Conservation (phyloP, 2,113 vertebrate genomes). For the Zapus hudsonius region DNA sequence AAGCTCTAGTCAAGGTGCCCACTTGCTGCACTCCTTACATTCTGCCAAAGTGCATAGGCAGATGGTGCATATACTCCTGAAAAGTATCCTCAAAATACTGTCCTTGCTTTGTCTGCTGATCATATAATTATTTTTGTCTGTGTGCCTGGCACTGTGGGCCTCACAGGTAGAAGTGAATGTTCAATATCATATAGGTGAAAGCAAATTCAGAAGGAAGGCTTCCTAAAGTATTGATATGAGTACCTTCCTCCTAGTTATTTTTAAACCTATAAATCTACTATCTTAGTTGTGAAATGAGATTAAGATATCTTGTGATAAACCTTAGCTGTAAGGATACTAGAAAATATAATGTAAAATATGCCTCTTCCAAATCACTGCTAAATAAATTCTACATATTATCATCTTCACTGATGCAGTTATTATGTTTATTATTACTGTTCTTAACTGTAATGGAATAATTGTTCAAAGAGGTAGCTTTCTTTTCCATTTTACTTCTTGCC, state of each 20-base stretch:
- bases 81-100: too few species aligned
- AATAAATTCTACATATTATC: background rate
- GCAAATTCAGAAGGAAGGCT: background rate
- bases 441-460: background rate
- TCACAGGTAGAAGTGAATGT: too few species aligned
- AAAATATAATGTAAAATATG: background rate
- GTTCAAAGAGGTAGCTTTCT: background rate
- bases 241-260: background rate
- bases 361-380: background rate
- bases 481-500: background rate
- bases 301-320: background rate
- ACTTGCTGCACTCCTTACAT: background rate
- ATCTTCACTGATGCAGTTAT: background rate
- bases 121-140: background rate
- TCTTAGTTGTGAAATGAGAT: background rate
- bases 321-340: background rate
- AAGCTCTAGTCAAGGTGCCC: background rate
- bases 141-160: accelerated
- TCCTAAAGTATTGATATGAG: background rate
- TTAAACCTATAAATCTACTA: background rate
- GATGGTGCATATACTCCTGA: too few species aligned
- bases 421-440: background rate
- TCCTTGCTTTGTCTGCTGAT: too few species aligned
- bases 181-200: background rate
- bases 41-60: too few species aligned